Percentiles rank a stretch among this genome's conserved stretches.
Evolutionary conservation across 37 sponge, comb jelly and placozoan species (phyloP).

Genomic region (Tethya wilhelma): DNA sequence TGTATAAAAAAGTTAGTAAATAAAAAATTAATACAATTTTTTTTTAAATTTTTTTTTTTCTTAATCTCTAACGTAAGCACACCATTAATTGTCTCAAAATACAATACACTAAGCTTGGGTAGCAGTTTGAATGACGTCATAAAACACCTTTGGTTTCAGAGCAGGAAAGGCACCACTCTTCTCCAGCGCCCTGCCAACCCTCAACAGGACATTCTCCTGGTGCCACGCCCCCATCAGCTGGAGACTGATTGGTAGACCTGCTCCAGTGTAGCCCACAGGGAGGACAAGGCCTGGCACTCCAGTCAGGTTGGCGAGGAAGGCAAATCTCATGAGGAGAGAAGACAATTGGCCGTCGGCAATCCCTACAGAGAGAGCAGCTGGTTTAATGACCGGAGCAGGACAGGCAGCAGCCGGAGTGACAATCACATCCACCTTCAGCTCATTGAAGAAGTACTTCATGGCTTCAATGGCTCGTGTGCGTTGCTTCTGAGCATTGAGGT

Average conservation of each 20-base stretch:
- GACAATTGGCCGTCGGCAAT: slow-evolving; percentile 29
- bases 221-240: slow-evolving; percentile 90
- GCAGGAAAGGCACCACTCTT: slow-evolving; percentile 17
- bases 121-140: slow-evolving; percentile 43
- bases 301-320: slow-evolving; percentile 73
- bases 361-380: slow-evolving; percentile 42
- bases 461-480: slow-evolving; percentile 53
- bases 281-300: slow-evolving; percentile 72
- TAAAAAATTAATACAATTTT: too few relatives aligned
- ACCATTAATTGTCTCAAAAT: too few relatives aligned
- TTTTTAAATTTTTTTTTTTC: too few relatives aligned
- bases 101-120: too few relatives aligned
- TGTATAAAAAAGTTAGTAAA: too few relatives aligned
- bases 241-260: slow-evolving; percentile 83
- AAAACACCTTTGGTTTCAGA: slow-evolving; percentile 52
- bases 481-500: slow-evolving; percentile 75
- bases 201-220: slow-evolving; percentile 79
- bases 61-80: too few relatives aligned
- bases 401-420: slow-evolving; percentile 69
- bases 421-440: slow-evolving; percentile 54
- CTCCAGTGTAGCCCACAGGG: slow-evolving; percentile 68
- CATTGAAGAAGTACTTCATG: slow-evolving; percentile 47
- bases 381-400: slow-evolving; percentile 47
- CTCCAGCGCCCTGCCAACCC: slow-evolving; percentile 79
- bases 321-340: slow-evolving; percentile 40